Evolutionary conservation across 1,140 invertebrate species (phyloP).

Genomic region (Orchesella cincta): DNA sequence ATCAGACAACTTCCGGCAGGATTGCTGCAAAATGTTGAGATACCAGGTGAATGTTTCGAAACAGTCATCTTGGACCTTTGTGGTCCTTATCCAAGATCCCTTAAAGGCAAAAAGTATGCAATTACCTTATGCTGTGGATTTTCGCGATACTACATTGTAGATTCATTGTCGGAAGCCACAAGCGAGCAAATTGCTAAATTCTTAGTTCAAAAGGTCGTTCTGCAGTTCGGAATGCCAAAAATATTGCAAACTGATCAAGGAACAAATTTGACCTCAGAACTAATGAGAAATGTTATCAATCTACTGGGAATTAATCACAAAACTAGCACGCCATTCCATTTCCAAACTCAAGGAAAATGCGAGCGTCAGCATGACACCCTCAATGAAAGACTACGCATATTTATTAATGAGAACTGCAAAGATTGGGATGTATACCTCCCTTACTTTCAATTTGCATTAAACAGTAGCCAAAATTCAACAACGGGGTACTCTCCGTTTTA

Average conservation of each 20-base stretch:
- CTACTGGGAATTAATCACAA: not conserved
- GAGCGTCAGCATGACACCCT: slow-evolving; percentile 10
- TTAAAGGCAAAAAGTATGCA: slow-evolving; percentile 53
- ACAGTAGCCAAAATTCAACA: not conserved
- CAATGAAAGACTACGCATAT: slow-evolving; percentile 16
- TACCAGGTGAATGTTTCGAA: not conserved
- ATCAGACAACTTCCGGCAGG: not conserved
- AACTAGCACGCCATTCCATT: slow-evolving; percentile 18
- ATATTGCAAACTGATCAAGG: slow-evolving; percentile 16
- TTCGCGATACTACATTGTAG: slow-evolving; percentile 12
- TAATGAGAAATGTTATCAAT: not conserved
- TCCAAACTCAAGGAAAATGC: not conserved
- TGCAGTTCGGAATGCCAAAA: not conserved
- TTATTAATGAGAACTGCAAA: not conserved
- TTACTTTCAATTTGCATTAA: slow-evolving; percentile 13
- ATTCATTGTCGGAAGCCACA: not conserved
- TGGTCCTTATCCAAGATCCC: slow-evolving; percentile 55
- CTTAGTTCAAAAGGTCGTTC: slow-evolving; percentile 1
- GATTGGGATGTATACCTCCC: slow-evolving; percentile 29
- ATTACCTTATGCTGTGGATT: slow-evolving; percentile 3
- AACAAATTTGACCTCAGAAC: slow-evolving; percentile 3
- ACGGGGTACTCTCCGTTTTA: not conserved
- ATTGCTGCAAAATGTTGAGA: not conserved
- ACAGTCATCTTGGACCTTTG: slow-evolving; percentile 55
- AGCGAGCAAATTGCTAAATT: slow-evolving; percentile 17